These are phyloP conservation scores for Bufotes viridis DNA, from an alignment of 2,797 vertebrate genomes.

Conservation along the genomic window DNA sequence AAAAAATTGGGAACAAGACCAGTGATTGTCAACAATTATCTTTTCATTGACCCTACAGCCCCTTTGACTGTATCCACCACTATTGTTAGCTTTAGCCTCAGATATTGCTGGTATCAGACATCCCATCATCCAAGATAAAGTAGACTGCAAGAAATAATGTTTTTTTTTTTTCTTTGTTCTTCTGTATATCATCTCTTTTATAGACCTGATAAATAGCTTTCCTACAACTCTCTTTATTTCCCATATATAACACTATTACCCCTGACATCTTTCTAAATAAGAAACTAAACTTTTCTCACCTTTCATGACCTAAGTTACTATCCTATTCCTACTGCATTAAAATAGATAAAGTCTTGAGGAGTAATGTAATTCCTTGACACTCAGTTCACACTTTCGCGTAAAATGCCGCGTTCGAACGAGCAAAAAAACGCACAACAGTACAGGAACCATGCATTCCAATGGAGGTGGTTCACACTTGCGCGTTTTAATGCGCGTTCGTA, in stretches of 20 bases:
- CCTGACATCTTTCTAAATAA: conserved; percentile 36
- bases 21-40: neutral
- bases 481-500: too few relatives aligned
- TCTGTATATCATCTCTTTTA: neutral
- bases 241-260: conserved; percentile 22
- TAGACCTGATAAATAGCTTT: conserved; percentile 15
- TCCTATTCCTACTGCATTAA: conserved; percentile 38
- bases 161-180: neutral
- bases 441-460: too few relatives aligned
- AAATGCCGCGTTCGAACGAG: too few relatives aligned
- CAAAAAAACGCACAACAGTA: too few relatives aligned
- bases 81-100: neutral
- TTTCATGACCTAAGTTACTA: conserved; percentile 24
- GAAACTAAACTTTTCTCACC: conserved; percentile 36
- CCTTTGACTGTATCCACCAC: neutral
- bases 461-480: too few relatives aligned
- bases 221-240: conserved; percentile 17
- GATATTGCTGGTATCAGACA: neutral
- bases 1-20: too few relatives aligned
- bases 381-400: too few relatives aligned
- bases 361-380: conserved; percentile 37
- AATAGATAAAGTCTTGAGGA: conserved; percentile 32
- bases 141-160: neutral
- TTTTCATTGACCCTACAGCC: neutral
- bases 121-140: neutral